Percentiles rank a stretch among this genome's conserved stretches.
These are phyloP conservation scores for Papilio aristodemus DNA, from an alignment of 1,140 invertebrate genomes.

Conservation along the genomic window DNA sequence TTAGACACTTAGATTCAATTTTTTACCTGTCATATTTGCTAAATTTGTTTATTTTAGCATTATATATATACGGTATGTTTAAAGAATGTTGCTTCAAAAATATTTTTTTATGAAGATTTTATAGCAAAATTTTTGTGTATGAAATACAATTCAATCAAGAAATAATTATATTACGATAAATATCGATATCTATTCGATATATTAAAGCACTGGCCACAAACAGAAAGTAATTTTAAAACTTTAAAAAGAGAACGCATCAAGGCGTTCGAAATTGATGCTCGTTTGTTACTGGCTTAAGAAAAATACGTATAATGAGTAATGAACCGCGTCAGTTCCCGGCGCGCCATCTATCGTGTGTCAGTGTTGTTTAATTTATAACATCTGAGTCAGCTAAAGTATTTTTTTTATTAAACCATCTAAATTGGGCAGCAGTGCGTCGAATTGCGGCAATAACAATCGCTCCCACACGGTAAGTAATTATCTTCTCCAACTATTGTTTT, in stretches of 20 bases:
- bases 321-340: conserved; percentile 38
- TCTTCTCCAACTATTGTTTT: conserved; percentile 29
- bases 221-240: not conserved
- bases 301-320: conserved; percentile 50
- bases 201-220: not conserved
- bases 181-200: not conserved
- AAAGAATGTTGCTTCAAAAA: too few species aligned
- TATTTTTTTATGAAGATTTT: too few species aligned
- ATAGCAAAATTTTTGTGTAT: not conserved
- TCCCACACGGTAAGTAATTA: conserved; percentile 36
- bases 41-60: too few species aligned
- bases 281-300: conserved; percentile 36
- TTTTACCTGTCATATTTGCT: not conserved
- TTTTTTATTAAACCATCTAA: conserved; percentile 41
- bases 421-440: conserved; percentile 47
- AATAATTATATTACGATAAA: too few species aligned
- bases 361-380: conserved; percentile 46
- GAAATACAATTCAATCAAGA: too few species aligned
- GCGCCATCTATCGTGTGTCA: conserved; percentile 49
- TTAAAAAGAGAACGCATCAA: conserved; percentile 21
- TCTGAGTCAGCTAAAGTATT: conserved; percentile 36
- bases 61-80: too few species aligned
- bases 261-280: conserved; percentile 6
- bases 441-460: conserved; percentile 8
- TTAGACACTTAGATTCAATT: too few species aligned